These are phyloP conservation scores for Oryctes rhinoceros DNA, from an alignment of 1,140 invertebrate species.

Conservation along the genomic window DNA sequence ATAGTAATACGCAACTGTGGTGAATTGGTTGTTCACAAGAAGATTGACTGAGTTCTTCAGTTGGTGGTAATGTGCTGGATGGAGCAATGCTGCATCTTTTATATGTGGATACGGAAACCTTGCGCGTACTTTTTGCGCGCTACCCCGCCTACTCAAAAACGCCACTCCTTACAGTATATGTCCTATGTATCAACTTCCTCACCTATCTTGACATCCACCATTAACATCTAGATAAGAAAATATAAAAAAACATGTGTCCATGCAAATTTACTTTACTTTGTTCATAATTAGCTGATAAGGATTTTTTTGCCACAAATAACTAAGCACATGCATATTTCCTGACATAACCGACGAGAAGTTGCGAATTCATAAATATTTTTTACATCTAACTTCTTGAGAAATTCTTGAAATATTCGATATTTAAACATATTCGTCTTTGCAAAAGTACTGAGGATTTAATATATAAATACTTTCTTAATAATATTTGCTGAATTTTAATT, in stretches of 20 bases:
- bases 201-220: constrained; percentile 36
- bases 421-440: too few relatives aligned
- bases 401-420: too few relatives aligned
- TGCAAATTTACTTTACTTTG: not conserved
- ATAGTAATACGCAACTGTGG: constrained; percentile 34
- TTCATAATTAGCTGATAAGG: not conserved
- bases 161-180: not conserved
- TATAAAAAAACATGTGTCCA: not conserved
- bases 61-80: constrained; percentile 46
- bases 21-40: not conserved
- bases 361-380: too few relatives aligned
- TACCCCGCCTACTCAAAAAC: constrained; percentile 39
- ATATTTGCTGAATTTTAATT: too few relatives aligned
- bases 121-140: constrained; percentile 46
- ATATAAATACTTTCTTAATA: too few relatives aligned
- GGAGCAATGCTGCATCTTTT: constrained; percentile 45
- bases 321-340: too few relatives aligned
- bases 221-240: constrained; percentile 34
- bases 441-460: too few relatives aligned
- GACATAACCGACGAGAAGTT: too few relatives aligned
- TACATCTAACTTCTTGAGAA: too few relatives aligned
- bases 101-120: constrained; percentile 41
- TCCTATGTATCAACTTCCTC: constrained; percentile 7
- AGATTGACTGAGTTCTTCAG: constrained; percentile 42
- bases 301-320: too few relatives aligned